phyloP scores from a whole-genome alignment of 1,140 invertebrate genomes.

The Bombus waltoni region DNA sequence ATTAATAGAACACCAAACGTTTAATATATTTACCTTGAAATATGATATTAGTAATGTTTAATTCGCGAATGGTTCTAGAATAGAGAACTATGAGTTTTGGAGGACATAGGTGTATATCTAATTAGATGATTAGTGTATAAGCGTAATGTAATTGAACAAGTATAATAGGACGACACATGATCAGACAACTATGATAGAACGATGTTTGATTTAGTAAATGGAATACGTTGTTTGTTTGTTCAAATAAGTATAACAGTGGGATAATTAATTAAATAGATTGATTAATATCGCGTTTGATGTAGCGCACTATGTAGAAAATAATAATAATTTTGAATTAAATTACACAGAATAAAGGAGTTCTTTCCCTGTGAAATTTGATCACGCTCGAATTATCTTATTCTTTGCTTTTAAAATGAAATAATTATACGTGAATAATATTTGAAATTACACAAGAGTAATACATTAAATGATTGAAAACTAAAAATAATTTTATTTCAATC shows the following conservation, averaged over 20 bases:
- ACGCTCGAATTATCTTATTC: no score
- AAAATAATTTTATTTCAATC: no score
- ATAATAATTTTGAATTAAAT: not conserved
- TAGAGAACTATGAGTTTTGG: not conserved
- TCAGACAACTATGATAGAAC: not conserved
- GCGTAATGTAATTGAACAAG: constrained; percentile 3
- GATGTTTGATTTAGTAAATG: not conserved
- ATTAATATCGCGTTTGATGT: not conserved
- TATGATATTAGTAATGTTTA: not conserved
- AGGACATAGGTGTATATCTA: not conserved
- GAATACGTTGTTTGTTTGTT: not conserved
- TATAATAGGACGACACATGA: not conserved
- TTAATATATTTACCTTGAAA: no score
- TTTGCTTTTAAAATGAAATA: no score
- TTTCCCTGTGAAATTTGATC: no score
- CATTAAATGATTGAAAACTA: no score
- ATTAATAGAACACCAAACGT: no score
- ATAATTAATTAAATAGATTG: not conserved
- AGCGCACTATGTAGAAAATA: not conserved
- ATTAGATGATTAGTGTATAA: constrained; percentile 1
- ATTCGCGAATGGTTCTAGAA: not conserved
- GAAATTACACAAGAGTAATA: no score
- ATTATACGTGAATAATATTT: no score
- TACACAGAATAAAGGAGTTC: no score
- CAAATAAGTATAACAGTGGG: no score